phyloP scores from a whole-genome alignment of 2,113 vertebrate species.

The Eonycteris spelaea region DNA sequence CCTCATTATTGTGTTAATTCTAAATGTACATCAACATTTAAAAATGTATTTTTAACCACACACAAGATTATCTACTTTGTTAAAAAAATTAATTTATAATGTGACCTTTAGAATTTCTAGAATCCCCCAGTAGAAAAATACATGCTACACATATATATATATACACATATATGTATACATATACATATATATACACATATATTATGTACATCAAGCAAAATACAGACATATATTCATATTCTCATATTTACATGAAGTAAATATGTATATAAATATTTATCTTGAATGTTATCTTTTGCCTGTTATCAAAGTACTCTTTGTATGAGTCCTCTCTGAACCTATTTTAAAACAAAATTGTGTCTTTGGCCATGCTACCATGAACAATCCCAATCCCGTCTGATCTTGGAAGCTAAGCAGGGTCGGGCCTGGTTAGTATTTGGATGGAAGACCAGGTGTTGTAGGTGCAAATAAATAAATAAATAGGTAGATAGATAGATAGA shows the following conservation, averaged over 20 bases:
- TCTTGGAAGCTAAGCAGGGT: too few relatives aligned
- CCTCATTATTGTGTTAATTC: accelerated
- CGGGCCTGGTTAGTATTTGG: too few relatives aligned
- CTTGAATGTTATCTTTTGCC: neutral
- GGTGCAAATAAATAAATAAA: too few relatives aligned
- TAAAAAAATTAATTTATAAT: neutral
- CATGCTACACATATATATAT: too few relatives aligned
- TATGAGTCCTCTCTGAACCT: neutral
- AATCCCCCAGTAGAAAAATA: neutral
- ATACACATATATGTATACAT: too few relatives aligned
- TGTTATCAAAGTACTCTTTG: neutral
- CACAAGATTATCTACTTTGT: neutral
- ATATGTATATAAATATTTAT: neutral
- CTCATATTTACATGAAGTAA: neutral
- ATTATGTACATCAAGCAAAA: neutral
- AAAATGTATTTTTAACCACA: neutral
- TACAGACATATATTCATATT: neutral
- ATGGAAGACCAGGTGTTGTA: too few relatives aligned
- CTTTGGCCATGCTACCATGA: too few relatives aligned
- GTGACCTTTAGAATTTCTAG: neutral
- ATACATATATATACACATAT: too few relatives aligned
- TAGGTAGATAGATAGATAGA: too few relatives aligned
- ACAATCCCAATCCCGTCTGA: too few relatives aligned
- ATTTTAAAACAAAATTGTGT: too few relatives aligned
- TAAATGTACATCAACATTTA: neutral